Conservation (phyloP, 1,140 invertebrate species). For the Hycleus cichorii region DNA sequence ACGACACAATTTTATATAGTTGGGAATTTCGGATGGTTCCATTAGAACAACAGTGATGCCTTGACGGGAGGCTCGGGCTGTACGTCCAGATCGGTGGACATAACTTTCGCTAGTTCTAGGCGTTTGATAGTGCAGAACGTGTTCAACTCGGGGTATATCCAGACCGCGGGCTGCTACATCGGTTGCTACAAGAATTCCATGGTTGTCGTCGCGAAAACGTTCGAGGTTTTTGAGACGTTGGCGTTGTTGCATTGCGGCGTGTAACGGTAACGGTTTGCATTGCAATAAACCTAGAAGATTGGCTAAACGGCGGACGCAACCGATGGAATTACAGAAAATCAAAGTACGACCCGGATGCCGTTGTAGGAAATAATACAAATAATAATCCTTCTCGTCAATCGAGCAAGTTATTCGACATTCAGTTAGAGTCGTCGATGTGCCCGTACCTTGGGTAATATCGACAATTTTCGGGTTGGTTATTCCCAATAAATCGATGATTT, state of each 20-base stretch:
- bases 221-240: constrained; percentile 94
- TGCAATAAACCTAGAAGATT: constrained; percentile 75
- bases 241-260: constrained; percentile 93
- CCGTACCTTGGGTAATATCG: constrained; percentile 76
- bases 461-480: constrained; percentile 88
- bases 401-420: constrained; percentile 74
- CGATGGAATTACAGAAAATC: constrained; percentile 97
- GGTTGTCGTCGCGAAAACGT: constrained; percentile 68
- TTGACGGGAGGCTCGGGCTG: constrained; percentile 79
- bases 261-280: constrained; percentile 74
- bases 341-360: constrained; percentile 81
- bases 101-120: constrained; percentile 93
- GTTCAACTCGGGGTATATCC: constrained; percentile 89
- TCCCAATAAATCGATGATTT: constrained; percentile 64
- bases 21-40: constrained; percentile 74
- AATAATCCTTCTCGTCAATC: constrained; percentile 82
- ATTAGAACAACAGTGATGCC: constrained; percentile 90
- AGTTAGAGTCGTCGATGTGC: constrained; percentile 73
- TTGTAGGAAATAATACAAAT: constrained; percentile 88
- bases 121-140: constrained; percentile 97
- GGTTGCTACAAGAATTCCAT: constrained; percentile 85
- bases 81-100: constrained; percentile 92
- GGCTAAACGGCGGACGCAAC: constrained; percentile 78
- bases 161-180: constrained; percentile 96
- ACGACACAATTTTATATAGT: constrained; percentile 74